Conservation (phyloP, 2,888 invertebrate species). For the Parnassius glacialis region DNA sequence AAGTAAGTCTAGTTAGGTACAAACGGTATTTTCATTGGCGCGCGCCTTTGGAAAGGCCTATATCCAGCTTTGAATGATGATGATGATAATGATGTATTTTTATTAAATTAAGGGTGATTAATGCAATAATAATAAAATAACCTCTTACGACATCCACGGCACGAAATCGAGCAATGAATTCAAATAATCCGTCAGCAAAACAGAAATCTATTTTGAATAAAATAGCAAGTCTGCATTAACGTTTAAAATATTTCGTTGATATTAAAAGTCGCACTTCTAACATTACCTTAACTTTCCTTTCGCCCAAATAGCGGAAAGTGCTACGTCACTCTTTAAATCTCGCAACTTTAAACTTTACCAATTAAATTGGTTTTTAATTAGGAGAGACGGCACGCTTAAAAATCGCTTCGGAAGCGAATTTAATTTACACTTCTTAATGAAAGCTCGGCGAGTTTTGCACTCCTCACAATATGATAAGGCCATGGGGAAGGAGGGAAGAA, state of each 20-base stretch:
- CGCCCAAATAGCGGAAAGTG: slow-evolving; percentile 12
- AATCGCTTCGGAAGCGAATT: slow-evolving; percentile 56
- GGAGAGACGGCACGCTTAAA: slow-evolving; percentile 49
- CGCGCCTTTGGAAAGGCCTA: no score
- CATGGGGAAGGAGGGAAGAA: slow-evolving; percentile 34
- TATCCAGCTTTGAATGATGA: no score
- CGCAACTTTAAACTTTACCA: slow-evolving; percentile 27
- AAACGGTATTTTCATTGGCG: no score
- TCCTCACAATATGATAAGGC: slow-evolving; percentile 46
- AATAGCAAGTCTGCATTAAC: not conserved
- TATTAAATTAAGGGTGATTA: no score
- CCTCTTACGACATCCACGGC: no score
- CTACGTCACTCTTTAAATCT: slow-evolving; percentile 22
- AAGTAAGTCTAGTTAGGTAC: no score
- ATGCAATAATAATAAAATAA: no score
- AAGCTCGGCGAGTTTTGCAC: slow-evolving; percentile 44
- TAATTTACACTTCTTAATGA: slow-evolving; percentile 68
- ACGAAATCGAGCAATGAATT: no score
- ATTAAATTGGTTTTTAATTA: slow-evolving; percentile 60
- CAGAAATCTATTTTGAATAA: no score
- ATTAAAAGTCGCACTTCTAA: slow-evolving; percentile 10
- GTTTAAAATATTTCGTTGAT: slow-evolving; percentile 4
- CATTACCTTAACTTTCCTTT: slow-evolving; percentile 7
- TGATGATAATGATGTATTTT: no score
- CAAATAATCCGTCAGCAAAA: no score